Base-by-base conservation (phyloP, 2,888 invertebrate species). In the Mantis religiosa region DNA sequence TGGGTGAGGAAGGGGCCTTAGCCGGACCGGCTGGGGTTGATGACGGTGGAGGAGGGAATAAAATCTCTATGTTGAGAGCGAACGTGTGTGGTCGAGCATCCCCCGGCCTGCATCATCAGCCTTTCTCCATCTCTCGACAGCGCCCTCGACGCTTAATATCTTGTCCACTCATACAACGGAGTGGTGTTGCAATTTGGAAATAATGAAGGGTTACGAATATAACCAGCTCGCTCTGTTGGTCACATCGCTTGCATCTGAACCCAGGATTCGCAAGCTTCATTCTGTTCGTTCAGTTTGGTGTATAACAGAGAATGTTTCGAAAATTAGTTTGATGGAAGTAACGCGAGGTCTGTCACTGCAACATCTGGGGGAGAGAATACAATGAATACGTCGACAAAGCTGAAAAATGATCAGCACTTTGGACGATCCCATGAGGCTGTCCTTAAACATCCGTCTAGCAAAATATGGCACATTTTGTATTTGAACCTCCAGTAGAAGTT, bases 91-190 rank as follows among this genome's bases (percentile, higher is more conserved):
- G 20, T 41, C 41, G 41, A 41, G 41, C 41, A 20, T 28, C 7
- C 20, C 27, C 85, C 85, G n/a, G 34, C 34, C 47, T 87, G 87
- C 87, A 87, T 82, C 30, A 41, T 87, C 87, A 87, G 82, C 87
- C 34, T 25, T 87, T 87, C 87, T 34, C n/a, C 54, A 71, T 20
- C 54, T 71, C 54, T 71, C 15, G 54, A 71, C 54, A 25, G 4
- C 20, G 6, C 2, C 25, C 54, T 71, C 15, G 54, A 71, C 54
- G 54, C 54, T 71, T 41, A 71, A 71, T 71, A 71, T 71, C 54
- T 71, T 71, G 54, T 71, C 54, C 54, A 71, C 25, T 15, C 25
- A 71, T 71, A 15, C 20, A 25, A 20, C 25, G 15, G 54, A 71
- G 20, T 71, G 12, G 20, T 71, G 25, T 71, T 71, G 20, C 54